A percentile compares a stretch with the other conserved stretches of the same genome.
Conservation (phyloP, 2,113 vertebrate genomes). For the Albula goreensis region DNA sequence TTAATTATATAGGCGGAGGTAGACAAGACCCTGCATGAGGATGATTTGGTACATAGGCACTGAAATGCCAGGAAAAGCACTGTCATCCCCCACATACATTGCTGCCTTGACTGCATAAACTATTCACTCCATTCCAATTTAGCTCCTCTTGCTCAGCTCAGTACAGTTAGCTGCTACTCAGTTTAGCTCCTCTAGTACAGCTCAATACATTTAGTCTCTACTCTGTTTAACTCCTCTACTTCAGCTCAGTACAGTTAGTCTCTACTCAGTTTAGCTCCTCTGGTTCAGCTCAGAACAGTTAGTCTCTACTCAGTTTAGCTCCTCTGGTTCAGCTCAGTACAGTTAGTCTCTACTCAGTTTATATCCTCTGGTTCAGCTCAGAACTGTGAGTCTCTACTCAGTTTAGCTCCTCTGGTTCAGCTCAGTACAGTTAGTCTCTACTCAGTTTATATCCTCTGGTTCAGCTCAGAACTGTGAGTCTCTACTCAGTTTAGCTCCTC, state of each 20-base stretch:
- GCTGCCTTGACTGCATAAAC: not conserved
- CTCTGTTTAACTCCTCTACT: not conserved
- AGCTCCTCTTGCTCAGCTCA: no score
- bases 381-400: no score
- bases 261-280: not conserved
- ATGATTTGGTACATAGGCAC: constrained; percentile 39
- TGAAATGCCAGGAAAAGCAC: constrained; percentile 1
- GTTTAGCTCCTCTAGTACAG: not conserved
- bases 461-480: no score
- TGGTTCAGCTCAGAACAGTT: not conserved
- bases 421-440: not conserved
- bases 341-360: not conserved
- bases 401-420: not conserved
- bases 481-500: not conserved
- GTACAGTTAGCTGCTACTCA: no score
- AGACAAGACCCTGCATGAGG: constrained; percentile 38
- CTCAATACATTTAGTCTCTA: no score
- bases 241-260: no score
- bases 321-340: no score
- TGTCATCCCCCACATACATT: not conserved
- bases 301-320: not conserved
- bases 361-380: no score
- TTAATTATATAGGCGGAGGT: constrained; percentile 36
- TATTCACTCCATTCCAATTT: not conserved
- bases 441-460: no score